A percentile compares a stretch with the other conserved stretches of the same genome.
These are phyloP conservation scores for Caenorhabditis sp. DNA, from an alignment of 2,888 invertebrate species.

Conservation along the genomic window DNA sequence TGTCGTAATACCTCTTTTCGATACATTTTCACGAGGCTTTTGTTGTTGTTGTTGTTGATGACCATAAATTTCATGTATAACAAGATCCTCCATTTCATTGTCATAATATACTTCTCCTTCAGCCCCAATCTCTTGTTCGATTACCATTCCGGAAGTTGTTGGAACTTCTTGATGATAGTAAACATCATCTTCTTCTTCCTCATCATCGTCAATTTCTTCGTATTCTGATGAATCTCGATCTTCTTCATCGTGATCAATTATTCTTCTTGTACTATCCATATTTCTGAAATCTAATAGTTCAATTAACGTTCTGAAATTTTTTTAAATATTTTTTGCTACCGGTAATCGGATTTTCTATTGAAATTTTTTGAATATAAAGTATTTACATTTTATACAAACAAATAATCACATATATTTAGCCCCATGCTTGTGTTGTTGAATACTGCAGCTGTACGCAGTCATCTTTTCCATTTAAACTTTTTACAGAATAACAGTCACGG, in stretches of 20 bases:
- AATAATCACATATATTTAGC: conserved; percentile 19
- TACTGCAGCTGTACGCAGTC: conserved; percentile 49
- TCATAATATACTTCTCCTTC: conserved; percentile 28
- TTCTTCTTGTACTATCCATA: background rate
- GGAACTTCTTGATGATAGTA: conserved; percentile 3
- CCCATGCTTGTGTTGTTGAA: conserved; percentile 55
- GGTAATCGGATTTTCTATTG: background rate
- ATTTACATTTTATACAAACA: background rate
- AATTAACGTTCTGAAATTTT: too few relatives aligned
- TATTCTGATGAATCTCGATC: conserved; percentile 36
- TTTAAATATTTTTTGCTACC: too few relatives aligned
- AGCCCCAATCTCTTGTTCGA: background rate
- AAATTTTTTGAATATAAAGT: background rate
- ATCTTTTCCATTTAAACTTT: conserved; percentile 23
- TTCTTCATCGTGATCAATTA: conserved; percentile 36
- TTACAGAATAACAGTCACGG: conserved; percentile 33
- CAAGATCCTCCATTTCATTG: conserved; percentile 35
- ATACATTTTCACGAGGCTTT: background rate
- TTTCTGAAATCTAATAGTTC: background rate
- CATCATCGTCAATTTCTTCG: conserved; percentile 31
- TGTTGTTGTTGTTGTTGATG: conserved; percentile 17
- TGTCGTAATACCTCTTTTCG: background rate
- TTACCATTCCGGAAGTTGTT: background rate
- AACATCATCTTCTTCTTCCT: conserved; percentile 11
- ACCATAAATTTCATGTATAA: conserved; percentile 32